phyloP scores from a whole-genome alignment of 2,888 invertebrate species.

The Marronus borbonicus region DNA sequence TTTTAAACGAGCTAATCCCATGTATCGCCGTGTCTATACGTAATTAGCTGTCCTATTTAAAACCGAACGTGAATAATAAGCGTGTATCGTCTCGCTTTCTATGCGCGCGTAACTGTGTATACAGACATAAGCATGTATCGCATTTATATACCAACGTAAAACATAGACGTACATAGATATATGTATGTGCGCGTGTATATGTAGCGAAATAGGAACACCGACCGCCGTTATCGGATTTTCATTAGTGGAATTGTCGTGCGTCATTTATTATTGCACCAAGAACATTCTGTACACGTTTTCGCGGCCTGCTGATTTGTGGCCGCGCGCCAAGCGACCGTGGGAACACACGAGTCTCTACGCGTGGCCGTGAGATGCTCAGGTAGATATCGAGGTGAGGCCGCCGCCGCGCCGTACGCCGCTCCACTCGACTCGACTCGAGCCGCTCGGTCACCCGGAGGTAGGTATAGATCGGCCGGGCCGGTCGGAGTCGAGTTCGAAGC shows the following conservation, averaged over 20 bases:
- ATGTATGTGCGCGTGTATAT: neutral
- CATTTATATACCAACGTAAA: neutral
- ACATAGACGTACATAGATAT: neutral
- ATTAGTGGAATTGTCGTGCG: conserved; percentile 48
- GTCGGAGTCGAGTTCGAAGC: neutral
- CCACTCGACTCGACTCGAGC: conserved; percentile 21
- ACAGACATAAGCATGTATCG: neutral
- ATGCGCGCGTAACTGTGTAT: neutral
- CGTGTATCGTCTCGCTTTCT: neutral
- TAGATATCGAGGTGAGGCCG: conserved; percentile 52
- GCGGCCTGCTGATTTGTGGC: conserved; percentile 54
- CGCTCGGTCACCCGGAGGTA: conserved; percentile 45
- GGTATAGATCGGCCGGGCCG: conserved; percentile 19
- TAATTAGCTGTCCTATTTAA: conserved; percentile 15
- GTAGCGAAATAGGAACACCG: neutral
- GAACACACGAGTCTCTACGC: conserved; percentile 54
- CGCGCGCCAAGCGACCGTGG: conserved; percentile 53
- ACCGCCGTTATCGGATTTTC: conserved; percentile 42
- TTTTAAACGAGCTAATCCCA: too few relatives aligned
- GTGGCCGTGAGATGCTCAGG: conserved; percentile 54
- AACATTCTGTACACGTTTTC: conserved; percentile 53
- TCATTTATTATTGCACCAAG: conserved; percentile 49
- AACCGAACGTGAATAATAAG: neutral
- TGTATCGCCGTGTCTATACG: neutral
- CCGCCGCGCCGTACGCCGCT: conserved; percentile 45